Conservation (phyloP, 2,888 invertebrate genomes). For the Pseudococcus jackbeardsleyi region DNA sequence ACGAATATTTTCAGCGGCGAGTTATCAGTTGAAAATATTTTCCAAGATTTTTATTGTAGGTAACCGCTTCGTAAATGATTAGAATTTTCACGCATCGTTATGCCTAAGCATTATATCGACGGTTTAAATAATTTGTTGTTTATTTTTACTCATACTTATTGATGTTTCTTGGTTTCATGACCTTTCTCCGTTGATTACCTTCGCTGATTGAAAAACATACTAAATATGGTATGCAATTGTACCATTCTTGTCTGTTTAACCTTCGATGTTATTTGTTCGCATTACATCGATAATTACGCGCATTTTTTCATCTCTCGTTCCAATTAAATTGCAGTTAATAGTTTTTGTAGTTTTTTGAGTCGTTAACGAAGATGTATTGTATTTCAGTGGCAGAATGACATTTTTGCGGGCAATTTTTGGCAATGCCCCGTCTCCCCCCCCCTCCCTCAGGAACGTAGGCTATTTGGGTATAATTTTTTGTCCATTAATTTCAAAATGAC, state of each 20-base stretch:
- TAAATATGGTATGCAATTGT: conserved; percentile 59
- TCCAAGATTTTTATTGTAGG: no score
- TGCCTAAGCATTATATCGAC: background rate
- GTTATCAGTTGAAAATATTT: background rate
- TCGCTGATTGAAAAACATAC: conserved; percentile 58
- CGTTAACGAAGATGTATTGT: background rate
- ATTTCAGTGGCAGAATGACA: no score
- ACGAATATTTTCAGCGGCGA: background rate
- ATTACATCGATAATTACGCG: conserved; percentile 52
- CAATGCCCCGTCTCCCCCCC: no score
- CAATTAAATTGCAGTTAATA: conserved; percentile 6
- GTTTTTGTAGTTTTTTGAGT: background rate
- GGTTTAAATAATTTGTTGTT: conserved; percentile 6
- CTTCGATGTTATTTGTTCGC: conserved; percentile 37
- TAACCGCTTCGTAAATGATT: background rate
- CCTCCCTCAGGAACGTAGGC: no score
- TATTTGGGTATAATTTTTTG: no score
- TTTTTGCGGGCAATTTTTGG: no score
- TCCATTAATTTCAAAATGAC: no score
- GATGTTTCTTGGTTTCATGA: conserved; percentile 11
- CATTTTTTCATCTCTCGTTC: background rate
- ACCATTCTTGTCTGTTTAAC: conserved; percentile 40
- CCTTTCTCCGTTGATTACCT: conserved; percentile 58
- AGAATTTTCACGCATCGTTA: background rate
- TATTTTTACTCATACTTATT: background rate